Percentiles rank a stretch among this genome's conserved stretches.
Conservation (phyloP, 2,888 invertebrate species). For the Creontiades dilutus region DNA sequence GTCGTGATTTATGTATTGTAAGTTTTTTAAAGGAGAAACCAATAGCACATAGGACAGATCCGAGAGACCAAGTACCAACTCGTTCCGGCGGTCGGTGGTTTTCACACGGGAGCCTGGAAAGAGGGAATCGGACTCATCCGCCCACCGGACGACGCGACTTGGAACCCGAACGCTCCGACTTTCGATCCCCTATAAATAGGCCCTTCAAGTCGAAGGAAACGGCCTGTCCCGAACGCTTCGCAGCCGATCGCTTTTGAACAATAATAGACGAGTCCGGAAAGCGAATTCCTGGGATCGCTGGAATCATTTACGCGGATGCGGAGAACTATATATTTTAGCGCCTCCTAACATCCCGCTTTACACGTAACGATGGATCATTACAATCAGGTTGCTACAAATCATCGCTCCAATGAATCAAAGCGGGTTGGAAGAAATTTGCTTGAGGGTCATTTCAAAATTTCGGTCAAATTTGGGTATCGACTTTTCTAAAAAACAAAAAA, state of each 20-base stretch:
- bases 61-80: too few relatives aligned
- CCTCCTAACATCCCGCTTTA: too few relatives aligned
- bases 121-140: constrained; percentile 41
- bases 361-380: too few relatives aligned
- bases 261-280: neutral
- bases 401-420: too few relatives aligned
- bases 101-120: neutral
- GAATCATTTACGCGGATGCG: neutral
- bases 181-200: constrained; percentile 43
- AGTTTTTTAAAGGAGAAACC: too few relatives aligned
- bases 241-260: neutral
- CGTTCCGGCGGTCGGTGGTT: neutral
- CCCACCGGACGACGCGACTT: constrained; percentile 35
- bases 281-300: neutral
- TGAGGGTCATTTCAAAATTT: too few relatives aligned
- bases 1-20: too few relatives aligned
- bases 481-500: too few relatives aligned
- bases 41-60: too few relatives aligned
- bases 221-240: constrained; percentile 13
- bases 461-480: too few relatives aligned
- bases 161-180: constrained; percentile 30
- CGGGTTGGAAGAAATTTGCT: too few relatives aligned
- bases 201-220: constrained; percentile 45
- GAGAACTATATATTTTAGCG: neutral
- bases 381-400: too few relatives aligned